Evolutionary conservation across 2,888 invertebrate genomes (phyloP), one percentile per base, ranked within the genome.

Genomic region (Ligdia adustata): DNA sequence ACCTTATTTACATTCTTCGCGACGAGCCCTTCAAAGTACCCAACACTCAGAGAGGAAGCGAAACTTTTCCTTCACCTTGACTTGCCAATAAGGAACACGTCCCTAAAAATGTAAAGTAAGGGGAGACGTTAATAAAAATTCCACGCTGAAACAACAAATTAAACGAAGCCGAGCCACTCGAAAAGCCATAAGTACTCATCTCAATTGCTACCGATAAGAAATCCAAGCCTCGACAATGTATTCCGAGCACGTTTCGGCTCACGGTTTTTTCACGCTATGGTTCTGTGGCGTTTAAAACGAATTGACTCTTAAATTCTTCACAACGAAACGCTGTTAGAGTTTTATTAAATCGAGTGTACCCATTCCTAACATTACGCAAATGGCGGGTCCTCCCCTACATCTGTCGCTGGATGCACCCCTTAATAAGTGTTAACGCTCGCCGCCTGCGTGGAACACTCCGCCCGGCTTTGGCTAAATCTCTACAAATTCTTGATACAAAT

Each of bases 311-410:
- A 88, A 89, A 89, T 88, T 89, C 87, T 82, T 84, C 82, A 83
- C 76, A 88, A 89, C 85, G 86, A 86, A 89, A 88, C 85, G 87
- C 80, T 86, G 88, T 84, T 77, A 77, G 86, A 89, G 82, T 90
- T 90, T 89, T 90, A 89, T 90, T 90, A 90, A 90, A 90, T 89
- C 88, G 90, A 89, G 88, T 89, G 89, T 88, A 88, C 89, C 89
- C 88, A 88, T 88, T 89, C 85, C 85, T 86, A 76, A 82, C 87
- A 87, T 90, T 89, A 89, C 85, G 88, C 86, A 89, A 89, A 89
- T 88, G 89, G 87, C 82, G 82, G 80, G 77, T 71, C 86, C 88
- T 83, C 89, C 90, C 89, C 83, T 88, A 89, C 90, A 88, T 90
- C 89, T 89, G 89, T 89, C 88, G 89, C 85, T 75, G 85, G 89